phyloP scores from a whole-genome alignment of 2,113 vertebrate genomes.

The Malaclemys terrapin region DNA sequence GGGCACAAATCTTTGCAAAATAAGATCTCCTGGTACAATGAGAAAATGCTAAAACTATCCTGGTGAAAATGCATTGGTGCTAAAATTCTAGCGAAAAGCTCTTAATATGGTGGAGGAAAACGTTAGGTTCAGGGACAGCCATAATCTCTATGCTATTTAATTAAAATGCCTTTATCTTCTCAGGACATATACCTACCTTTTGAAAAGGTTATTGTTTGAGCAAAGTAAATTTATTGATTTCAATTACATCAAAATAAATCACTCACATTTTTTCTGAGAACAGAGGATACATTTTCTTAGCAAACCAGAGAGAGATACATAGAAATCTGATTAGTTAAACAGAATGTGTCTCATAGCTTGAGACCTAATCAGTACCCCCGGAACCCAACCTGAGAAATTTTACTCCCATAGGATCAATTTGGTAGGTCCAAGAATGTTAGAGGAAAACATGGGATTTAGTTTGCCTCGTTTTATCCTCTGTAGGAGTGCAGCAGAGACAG shows the following conservation, averaged over 20 bases:
- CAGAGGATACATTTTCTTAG: background rate
- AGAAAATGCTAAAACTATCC: slow-evolving; percentile 59
- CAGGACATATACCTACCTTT: background rate
- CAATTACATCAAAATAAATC: slow-evolving; percentile 14
- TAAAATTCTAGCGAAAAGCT: slow-evolving; percentile 24
- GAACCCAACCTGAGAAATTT: background rate
- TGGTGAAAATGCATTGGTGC: slow-evolving; percentile 66
- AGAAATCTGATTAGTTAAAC: background rate
- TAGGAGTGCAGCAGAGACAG: background rate
- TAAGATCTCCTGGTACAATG: slow-evolving; percentile 22
- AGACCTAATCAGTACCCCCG: background rate
- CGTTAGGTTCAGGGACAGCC: background rate
- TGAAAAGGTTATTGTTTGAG: background rate
- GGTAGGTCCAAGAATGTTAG: background rate
- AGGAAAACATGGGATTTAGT: background rate
- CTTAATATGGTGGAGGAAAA: background rate
- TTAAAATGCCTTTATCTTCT: slow-evolving; percentile 21
- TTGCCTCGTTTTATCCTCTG: background rate
- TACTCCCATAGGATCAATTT: rapidly evolving
- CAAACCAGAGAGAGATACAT: background rate
- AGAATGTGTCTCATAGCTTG: background rate
- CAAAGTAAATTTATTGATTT: background rate
- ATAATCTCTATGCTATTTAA: background rate
- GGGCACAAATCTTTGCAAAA: slow-evolving; percentile 47
- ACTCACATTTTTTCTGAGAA: slow-evolving; percentile 34